phyloP scores from a whole-genome alignment of 2,113 vertebrate genomes.

The Pterocles gutturalis region DNA sequence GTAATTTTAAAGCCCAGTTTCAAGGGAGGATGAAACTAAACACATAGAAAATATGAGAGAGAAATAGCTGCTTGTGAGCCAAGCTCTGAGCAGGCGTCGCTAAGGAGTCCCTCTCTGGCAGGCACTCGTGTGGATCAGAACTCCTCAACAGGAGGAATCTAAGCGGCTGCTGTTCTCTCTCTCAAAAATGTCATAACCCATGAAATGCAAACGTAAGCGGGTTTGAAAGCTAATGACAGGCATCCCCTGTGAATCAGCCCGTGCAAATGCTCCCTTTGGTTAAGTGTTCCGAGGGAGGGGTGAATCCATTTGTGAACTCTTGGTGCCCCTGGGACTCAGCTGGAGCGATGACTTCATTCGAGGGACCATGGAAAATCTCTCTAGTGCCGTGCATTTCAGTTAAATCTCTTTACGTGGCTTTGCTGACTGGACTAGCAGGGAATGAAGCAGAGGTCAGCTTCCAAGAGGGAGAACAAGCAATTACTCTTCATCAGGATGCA shows the following conservation, averaged over 20 bases:
- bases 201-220: neutral
- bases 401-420: neutral
- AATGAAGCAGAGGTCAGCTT: neutral
- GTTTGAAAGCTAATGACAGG: neutral
- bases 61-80: neutral
- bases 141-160: neutral
- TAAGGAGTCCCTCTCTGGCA: neutral
- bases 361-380: neutral
- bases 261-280: neutral
- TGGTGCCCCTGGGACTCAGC: neutral
- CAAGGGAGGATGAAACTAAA: neutral
- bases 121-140: neutral
- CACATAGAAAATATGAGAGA: no score
- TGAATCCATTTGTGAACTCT: constrained; percentile 16
- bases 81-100: neutral
- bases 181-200: neutral
- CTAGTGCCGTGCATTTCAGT: neutral
- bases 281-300: neutral
- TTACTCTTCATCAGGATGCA: neutral
- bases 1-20: neutral
- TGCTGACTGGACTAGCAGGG: neutral
- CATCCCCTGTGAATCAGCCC: neutral
- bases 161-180: neutral
- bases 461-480: neutral
- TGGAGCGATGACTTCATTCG: neutral